Percentiles rank a stretch among this genome's conserved stretches.
These are phyloP conservation scores for Silurus glanis DNA, from an alignment of 2,113 vertebrate genomes.

Conservation along the genomic window DNA sequence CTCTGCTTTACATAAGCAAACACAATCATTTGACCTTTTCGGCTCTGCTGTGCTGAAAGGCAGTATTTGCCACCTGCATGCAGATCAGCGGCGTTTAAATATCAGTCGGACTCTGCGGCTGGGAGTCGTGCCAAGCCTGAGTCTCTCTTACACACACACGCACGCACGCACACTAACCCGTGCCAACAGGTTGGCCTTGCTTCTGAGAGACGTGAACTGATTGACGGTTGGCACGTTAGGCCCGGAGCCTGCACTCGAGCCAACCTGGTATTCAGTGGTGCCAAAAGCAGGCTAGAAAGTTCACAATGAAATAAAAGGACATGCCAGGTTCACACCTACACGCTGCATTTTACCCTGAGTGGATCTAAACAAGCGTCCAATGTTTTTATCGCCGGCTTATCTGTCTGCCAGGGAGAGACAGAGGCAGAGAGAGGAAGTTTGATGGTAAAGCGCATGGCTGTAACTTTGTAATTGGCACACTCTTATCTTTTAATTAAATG, in stretches of 20 bases:
- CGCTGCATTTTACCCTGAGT: not conserved
- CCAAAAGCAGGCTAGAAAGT: constrained; percentile 6
- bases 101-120: constrained; percentile 20
- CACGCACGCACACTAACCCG: not conserved
- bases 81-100: constrained; percentile 34
- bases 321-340: not conserved
- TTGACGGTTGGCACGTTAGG: constrained; percentile 9
- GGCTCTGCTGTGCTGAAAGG: not conserved
- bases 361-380: not conserved
- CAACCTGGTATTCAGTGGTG: not conserved
- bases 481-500: constrained; percentile 79
- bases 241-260: not conserved
- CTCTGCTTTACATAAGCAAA: not conserved
- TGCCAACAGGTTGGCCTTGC: constrained; percentile 29
- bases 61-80: constrained; percentile 13
- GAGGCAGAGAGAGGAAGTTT: constrained; percentile 22
- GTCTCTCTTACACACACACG: not conserved
- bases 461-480: constrained; percentile 66
- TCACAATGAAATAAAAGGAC: not conserved
- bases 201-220: constrained; percentile 20
- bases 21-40: constrained; percentile 34
- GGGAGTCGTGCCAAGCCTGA: not conserved
- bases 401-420: not conserved
- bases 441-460: constrained; percentile 22
- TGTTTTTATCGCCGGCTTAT: constrained; percentile 23